These are phyloP conservation scores for Psilopsiagon aymara DNA, from an alignment of 2,113 vertebrate genomes.

Conservation along the genomic window DNA sequence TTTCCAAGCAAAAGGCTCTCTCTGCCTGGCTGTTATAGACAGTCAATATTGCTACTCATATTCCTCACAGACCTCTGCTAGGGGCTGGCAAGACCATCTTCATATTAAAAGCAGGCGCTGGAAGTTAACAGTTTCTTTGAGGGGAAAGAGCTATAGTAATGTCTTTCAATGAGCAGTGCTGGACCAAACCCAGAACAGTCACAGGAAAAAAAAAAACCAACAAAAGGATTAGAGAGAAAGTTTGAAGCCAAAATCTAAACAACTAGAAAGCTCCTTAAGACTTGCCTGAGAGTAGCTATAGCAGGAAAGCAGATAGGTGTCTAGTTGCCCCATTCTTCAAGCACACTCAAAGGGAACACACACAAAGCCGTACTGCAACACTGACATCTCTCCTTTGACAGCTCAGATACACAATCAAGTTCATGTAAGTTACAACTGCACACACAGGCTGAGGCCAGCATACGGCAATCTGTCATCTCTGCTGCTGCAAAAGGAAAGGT, in stretches of 20 bases:
- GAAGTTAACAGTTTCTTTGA: not conserved
- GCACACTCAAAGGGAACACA: rapidly evolving
- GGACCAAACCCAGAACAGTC: not conserved
- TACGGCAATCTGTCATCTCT: not conserved
- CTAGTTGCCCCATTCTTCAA: not conserved
- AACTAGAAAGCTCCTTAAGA: not conserved
- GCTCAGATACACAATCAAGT: not conserved
- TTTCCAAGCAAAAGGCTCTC: not conserved
- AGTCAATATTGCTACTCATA: not conserved
- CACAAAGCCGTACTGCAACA: not conserved
- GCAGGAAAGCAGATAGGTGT: not conserved
- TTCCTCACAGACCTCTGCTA: not conserved
- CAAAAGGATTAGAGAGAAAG: not conserved
- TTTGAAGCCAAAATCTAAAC: not conserved
- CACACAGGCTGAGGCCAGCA: not conserved
- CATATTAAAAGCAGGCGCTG: not conserved
- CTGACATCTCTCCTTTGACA: not conserved
- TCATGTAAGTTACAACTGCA: not conserved
- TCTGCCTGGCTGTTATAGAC: not conserved
- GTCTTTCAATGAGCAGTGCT: not conserved
- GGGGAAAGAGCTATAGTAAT: not conserved
- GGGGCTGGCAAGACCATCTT: not conserved
- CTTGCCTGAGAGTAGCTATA: not conserved
- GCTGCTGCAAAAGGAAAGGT: not conserved
- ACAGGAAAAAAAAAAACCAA: not conserved